phyloP scores from a whole-genome alignment of 2,888 invertebrate genomes.

The Eupithecia vulgata region DNA sequence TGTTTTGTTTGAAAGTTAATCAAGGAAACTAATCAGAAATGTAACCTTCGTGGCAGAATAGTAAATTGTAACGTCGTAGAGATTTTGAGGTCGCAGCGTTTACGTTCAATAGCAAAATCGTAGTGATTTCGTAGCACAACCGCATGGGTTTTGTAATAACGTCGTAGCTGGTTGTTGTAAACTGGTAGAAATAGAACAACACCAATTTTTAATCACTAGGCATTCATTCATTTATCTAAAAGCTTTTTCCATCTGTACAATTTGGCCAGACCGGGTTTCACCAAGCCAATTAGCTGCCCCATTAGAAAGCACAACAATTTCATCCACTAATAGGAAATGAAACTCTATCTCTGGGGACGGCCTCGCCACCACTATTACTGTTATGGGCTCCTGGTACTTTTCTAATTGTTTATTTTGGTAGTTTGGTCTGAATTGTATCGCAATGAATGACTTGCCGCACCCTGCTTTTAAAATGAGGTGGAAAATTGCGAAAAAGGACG shows the following conservation, averaged over 20 bases:
- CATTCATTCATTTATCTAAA: no score
- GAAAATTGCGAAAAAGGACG: not conserved
- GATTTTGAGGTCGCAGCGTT: not conserved
- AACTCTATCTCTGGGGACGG: conserved; percentile 42
- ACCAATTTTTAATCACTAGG: no score
- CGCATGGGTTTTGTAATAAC: no score
- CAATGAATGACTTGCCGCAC: not conserved
- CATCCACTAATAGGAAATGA: conserved; percentile 39
- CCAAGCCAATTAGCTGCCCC: not conserved
- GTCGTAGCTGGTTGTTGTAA: not conserved
- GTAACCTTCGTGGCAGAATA: no score
- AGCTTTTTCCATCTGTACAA: no score
- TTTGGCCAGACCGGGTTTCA: no score
- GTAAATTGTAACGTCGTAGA: not conserved
- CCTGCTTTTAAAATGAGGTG: not conserved
- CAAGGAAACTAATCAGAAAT: no score
- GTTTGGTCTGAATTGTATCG: not conserved
- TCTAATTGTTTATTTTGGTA: conserved; percentile 2
- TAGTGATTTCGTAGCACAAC: no score
- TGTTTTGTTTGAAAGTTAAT: no score
- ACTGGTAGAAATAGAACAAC: not conserved
- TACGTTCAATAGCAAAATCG: no score
- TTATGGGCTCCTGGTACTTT: conserved; percentile 46
- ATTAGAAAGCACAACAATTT: conserved; percentile 8
- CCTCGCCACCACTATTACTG: conserved; percentile 46